Evolutionary conservation across 2,888 invertebrate genomes (phyloP), one percentile per base, ranked within the genome.

Genomic region (Drosophila subsilvestris): DNA sequence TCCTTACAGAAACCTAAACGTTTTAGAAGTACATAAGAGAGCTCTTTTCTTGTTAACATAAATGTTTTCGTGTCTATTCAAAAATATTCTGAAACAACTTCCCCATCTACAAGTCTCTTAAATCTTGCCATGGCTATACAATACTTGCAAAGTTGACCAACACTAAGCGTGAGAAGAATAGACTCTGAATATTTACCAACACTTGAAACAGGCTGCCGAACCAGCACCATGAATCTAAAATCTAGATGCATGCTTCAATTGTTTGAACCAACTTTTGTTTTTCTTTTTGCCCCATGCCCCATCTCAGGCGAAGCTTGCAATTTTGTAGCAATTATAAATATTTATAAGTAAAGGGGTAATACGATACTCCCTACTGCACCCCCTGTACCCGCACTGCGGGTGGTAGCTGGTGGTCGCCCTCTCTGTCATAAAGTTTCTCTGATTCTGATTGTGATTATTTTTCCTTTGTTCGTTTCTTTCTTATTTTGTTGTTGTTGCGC

Each of bases 251-350:
- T 37, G 37, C 37, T 2, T n/a, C 14, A 32, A 32, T 32, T 32
- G 32, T 32, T 32, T 32, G 18, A 25, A 4, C 1, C 27, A 27
- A 47, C 32, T 29, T n/a, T n/a, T 8, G 14, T 32, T 27, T 12
- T 29, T 17, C 10, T 48, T 42, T 49, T 42, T 37, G 37, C 27
- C 20, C 32, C 68, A 45, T 65, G 69, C 63, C 37, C 57, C 70
- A 65, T 48, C 20, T 56, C 56, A 56, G 69, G 45, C 37, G 37
- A n/a, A 37, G 37, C 56, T 63, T 67, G 70, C 84, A 82, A 73
- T 67, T 86, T 86, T 77, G 80, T 74, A 60, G 75, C 81, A 69
- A 84, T 84, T 80, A 84, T 87, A 80, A 87, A 84, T 80, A 87
- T 84, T 87, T 85, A 80, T 80, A 66, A 81, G 72, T n/a, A 69